Base-by-base conservation (phyloP, 92 coral and sea anemone species). In the Parazoanthus atlanticus region DNA sequence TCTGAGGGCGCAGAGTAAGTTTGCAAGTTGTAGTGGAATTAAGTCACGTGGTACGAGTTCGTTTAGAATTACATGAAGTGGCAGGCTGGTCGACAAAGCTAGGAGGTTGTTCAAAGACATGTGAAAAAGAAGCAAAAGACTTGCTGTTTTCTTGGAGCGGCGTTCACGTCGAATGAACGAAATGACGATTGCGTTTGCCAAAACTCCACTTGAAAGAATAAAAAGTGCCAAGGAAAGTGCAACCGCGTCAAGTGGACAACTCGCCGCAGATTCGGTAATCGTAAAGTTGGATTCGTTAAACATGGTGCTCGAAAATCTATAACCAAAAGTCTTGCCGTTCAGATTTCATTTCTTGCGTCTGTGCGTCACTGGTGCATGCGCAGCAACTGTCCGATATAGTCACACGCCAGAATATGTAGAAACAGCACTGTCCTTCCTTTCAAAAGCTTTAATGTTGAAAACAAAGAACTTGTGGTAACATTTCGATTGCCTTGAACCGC, bases 1-100 rank as follows among this genome's bases (percentile, higher is more conserved):
- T 31, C 78, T 31, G 41, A 73, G 78, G 25, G 78, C 41, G 41
- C 78, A 73, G 78, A 73, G 78, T 32, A 73, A 21, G 41, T 73
- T 73, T 29, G 43, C 78, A 73, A 73, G 41, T 13, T 73, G 78
- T 31, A 73, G 11, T 31, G 43, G 78, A 3, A 73, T 34, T 19
- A 73, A 30, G 28, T 70, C 75, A 31, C 75, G 75, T 29, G 75
- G 75, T 70, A 70, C 75, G 33, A 70, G 75, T 6, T 70, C 75
- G 75, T 70, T 70, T 13, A 70, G 38, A 7, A 70, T 31, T 8
- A 70, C 75, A 70, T 70, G 75, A 70, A 70, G 75, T 70, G 75
- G 75, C 75, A 70, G 36, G 75, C 75, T 70, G 75, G 75, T 70
- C 25, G 75, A 70, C 32, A 70, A 31, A 26, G 75, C 34, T 10